Evolutionary conservation across 2,888 invertebrate species (phyloP).

Genomic region (Lasioglossum marginatum): DNA sequence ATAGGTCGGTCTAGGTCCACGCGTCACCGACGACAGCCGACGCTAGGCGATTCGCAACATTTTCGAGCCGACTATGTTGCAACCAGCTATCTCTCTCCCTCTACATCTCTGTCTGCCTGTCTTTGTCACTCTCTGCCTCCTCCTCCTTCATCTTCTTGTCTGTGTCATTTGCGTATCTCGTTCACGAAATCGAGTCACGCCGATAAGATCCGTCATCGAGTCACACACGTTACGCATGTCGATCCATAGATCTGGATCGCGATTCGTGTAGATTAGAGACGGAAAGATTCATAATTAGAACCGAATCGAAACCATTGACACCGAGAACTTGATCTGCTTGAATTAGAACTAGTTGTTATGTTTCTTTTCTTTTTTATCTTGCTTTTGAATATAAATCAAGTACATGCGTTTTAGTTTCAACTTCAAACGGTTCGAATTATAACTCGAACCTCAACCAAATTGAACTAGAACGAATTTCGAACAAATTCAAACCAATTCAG

Average conservation of each 20-base stretch:
- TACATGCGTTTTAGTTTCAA: no score
- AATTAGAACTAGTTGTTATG: no score
- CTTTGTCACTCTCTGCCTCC: neutral
- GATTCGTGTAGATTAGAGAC: neutral
- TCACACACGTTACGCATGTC: neutral
- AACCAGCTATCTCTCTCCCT: neutral
- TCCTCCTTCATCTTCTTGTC: no score
- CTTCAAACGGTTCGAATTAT: neutral
- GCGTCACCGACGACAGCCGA: neutral
- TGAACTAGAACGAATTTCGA: no score
- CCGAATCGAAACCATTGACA: no score
- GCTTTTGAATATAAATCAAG: no score
- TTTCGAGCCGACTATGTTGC: neutral
- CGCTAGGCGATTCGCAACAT: neutral
- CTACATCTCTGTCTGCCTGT: neutral
- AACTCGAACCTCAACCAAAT: neutral
- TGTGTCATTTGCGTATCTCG: neutral
- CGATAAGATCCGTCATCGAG: conserved; percentile 3
- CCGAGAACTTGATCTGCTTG: no score
- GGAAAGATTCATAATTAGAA: no score
- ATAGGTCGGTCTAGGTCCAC: conserved; percentile 12
- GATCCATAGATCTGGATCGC: neutral
- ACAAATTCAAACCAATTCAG: neutral
- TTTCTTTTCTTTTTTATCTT: no score
- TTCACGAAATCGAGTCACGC: neutral